Percentiles rank a stretch among this genome's conserved stretches.
Evolutionary conservation across 2,113 vertebrate species (phyloP).

Genomic region (Passer montanus): DNA sequence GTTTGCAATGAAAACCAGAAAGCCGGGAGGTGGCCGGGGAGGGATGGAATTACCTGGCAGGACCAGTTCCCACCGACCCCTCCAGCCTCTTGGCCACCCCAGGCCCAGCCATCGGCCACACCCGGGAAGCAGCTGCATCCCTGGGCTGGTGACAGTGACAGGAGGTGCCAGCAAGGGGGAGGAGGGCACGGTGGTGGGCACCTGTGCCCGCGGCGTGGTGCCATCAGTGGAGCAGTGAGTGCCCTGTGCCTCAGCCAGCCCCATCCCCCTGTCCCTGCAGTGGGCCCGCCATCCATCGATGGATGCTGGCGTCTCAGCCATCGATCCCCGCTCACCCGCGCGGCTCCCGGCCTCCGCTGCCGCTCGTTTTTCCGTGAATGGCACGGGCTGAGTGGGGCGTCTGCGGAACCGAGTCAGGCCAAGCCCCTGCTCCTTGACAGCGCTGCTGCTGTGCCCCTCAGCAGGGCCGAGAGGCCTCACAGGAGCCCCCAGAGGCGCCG

Average conservation of each 20-base stretch:
- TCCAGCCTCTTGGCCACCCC: not conserved
- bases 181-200: not conserved
- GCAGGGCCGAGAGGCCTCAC: not conserved
- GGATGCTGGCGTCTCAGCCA: slow-evolving; percentile 8
- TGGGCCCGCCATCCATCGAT: slow-evolving; percentile 3
- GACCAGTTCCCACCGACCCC: fast-evolving
- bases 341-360: slow-evolving; percentile 22
- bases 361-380: not conserved
- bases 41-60: not conserved
- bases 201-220: not conserved
- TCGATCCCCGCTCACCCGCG: slow-evolving; percentile 25
- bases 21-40: not conserved
- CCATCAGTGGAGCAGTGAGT: not conserved
- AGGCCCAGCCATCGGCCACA: not conserved
- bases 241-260: not conserved
- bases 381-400: not conserved
- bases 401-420: not conserved
- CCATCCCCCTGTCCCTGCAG: not conserved
- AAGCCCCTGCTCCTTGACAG: not conserved
- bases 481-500: not conserved
- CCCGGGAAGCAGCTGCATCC: not conserved
- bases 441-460: not conserved
- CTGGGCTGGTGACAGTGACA: not conserved
- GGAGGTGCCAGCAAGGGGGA: not conserved
- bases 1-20: not conserved